A percentile compares a stretch with the other conserved stretches of the same genome.
These are phyloP conservation scores for Molanna angustata DNA, from an alignment of 2,888 invertebrate genomes.

Conservation along the genomic window DNA sequence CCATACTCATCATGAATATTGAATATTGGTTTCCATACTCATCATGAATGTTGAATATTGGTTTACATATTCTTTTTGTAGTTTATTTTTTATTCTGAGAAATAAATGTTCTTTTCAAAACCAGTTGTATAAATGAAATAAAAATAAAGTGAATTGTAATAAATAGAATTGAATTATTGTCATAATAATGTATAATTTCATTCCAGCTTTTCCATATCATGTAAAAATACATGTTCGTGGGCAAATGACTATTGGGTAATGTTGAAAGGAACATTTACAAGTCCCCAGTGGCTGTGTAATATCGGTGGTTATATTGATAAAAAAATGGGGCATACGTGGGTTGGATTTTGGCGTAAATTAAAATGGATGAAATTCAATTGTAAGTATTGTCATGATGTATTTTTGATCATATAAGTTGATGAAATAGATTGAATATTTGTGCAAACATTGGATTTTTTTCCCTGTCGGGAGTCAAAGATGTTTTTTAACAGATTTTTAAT, in stretches of 20 bases:
- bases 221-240: slow-evolving; percentile 52
- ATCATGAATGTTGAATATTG: too few species aligned
- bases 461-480: too few species aligned
- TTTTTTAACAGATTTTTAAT: too few species aligned
- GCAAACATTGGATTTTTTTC: too few species aligned
- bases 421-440: too few species aligned
- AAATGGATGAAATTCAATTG: slow-evolving; percentile 53
- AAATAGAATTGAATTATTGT: neutral
- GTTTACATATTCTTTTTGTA: neutral
- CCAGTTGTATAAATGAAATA: neutral
- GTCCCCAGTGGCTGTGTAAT: slow-evolving; percentile 45
- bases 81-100: slow-evolving; percentile 11
- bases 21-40: too few species aligned
- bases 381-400: slow-evolving; percentile 36
- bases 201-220: slow-evolving; percentile 49
- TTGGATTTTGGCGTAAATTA: slow-evolving; percentile 59
- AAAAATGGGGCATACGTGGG: slow-evolving; percentile 56
- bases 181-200: slow-evolving; percentile 8
- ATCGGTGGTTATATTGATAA: slow-evolving; percentile 50
- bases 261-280: slow-evolving; percentile 45
- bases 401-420: too few species aligned
- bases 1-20: too few species aligned
- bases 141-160: neutral
- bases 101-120: slow-evolving; percentile 5
- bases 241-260: slow-evolving; percentile 51